Evolutionary conservation across 2,797 vertebrate genomes (phyloP).

Genomic region (Phrynocephalus guinanensis): DNA sequence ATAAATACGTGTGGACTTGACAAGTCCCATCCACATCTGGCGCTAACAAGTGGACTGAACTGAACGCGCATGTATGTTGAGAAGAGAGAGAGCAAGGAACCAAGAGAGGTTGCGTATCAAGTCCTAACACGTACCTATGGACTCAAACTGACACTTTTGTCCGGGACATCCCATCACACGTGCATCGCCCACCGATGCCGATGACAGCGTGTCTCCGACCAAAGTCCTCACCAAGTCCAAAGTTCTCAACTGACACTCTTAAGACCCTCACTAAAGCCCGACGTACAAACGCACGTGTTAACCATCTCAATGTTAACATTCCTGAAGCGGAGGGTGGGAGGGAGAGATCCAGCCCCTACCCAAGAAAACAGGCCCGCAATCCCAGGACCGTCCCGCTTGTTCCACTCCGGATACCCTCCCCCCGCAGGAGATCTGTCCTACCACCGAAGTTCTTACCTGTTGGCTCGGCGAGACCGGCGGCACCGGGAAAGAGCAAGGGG

Average conservation of each 20-base stretch:
- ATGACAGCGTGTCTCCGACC: too few relatives aligned
- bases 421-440: background rate
- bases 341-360: too few relatives aligned
- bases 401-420: too few relatives aligned
- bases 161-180: background rate
- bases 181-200: background rate
- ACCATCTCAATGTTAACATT: background rate
- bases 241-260: too few relatives aligned
- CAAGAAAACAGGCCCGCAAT: too few relatives aligned
- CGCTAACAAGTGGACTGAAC: too few relatives aligned
- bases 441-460: slow-evolving; percentile 83
- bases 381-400: background rate
- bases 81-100: too few relatives aligned
- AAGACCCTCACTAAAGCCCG: too few relatives aligned
- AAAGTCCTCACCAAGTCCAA: background rate
- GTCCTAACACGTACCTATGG: background rate
- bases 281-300: background rate
- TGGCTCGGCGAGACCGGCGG: slow-evolving; percentile 72
- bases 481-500: slow-evolving; percentile 80
- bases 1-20: too few relatives aligned
- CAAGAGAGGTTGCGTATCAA: too few relatives aligned
- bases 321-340: too few relatives aligned
- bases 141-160: background rate
- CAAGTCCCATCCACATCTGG: too few relatives aligned
- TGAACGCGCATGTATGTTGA: background rate